A percentile compares a stretch with the other conserved stretches of the same genome.
phyloP scores from a whole-genome alignment of 35 echinoderm and acorn worm species.

The Apostichopus californicus region DNA sequence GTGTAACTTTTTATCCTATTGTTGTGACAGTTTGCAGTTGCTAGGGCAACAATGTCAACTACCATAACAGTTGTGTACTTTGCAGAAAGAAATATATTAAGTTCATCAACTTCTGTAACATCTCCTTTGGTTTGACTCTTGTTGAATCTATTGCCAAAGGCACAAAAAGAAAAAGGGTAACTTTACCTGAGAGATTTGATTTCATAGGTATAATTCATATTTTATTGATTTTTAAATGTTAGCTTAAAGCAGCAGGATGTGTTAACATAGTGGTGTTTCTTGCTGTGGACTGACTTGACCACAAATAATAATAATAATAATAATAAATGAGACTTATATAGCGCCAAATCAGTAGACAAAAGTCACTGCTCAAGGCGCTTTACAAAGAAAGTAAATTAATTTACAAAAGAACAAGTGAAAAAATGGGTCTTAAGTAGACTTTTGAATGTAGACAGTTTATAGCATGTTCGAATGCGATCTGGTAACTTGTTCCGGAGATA shows the following conservation, averaged over 20 bases:
- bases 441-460: too few relatives aligned
- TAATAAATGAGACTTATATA: too few relatives aligned
- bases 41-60: not conserved
- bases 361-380: too few relatives aligned
- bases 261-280: not conserved
- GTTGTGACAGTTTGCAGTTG: not conserved
- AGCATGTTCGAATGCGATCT: too few relatives aligned
- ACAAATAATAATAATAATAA: too few relatives aligned
- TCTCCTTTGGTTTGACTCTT: not conserved
- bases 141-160: not conserved
- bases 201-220: not conserved
- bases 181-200: not conserved
- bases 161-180: not conserved
- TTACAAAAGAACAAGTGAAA: too few relatives aligned
- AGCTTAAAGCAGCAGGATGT: not conserved
- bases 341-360: too few relatives aligned
- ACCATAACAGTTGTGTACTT: slow-evolving; percentile 7
- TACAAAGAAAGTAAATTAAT: too few relatives aligned
- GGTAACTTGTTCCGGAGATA: too few relatives aligned
- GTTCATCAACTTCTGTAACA: not conserved
- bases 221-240: not conserved
- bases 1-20: not conserved
- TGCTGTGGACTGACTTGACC: not conserved
- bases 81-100: not conserved
- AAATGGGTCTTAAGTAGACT: too few relatives aligned